Percentiles rank a stretch among this genome's conserved stretches.
Conservation (phyloP, 2,888 invertebrate genomes). For the Spodoptera picta region DNA sequence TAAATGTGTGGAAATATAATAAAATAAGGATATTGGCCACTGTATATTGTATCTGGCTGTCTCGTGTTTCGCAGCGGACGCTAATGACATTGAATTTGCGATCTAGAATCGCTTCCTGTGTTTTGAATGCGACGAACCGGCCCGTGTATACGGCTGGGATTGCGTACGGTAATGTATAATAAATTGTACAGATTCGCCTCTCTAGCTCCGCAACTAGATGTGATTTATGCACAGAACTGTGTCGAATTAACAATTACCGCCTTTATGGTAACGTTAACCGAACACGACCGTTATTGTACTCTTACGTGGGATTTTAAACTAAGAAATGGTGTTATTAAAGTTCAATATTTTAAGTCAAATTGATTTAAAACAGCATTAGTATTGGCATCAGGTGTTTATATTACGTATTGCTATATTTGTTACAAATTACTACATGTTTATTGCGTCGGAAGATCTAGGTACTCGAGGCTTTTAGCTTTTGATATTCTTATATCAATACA, state of each 20-base stretch:
- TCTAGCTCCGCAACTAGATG: slow-evolving; percentile 72
- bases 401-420: slow-evolving; percentile 35
- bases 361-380: slow-evolving; percentile 58
- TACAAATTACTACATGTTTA: slow-evolving; percentile 33
- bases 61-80: slow-evolving; percentile 39
- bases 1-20: slow-evolving; percentile 13
- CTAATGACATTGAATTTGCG: slow-evolving; percentile 66
- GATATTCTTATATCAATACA: slow-evolving; percentile 30
- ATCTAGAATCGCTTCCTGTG: slow-evolving; percentile 74
- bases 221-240: slow-evolving; percentile 83
- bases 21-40: slow-evolving; percentile 31
- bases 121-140: slow-evolving; percentile 62
- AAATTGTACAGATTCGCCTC: slow-evolving; percentile 79
- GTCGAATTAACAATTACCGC: slow-evolving; percentile 84
- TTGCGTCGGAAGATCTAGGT: slow-evolving; percentile 37
- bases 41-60: slow-evolving; percentile 20
- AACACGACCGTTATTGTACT: slow-evolving; percentile 69
- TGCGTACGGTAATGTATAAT: slow-evolving; percentile 64
- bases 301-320: slow-evolving; percentile 65
- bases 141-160: slow-evolving; percentile 27
- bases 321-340: slow-evolving; percentile 50
- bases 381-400: slow-evolving; percentile 51
- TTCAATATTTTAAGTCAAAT: slow-evolving; percentile 59
- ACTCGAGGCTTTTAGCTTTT: slow-evolving; percentile 34
- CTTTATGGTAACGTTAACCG: slow-evolving; percentile 67